Base-by-base conservation (phyloP, 2,797 vertebrate species). In the Sphaeramia orbicularis region DNA sequence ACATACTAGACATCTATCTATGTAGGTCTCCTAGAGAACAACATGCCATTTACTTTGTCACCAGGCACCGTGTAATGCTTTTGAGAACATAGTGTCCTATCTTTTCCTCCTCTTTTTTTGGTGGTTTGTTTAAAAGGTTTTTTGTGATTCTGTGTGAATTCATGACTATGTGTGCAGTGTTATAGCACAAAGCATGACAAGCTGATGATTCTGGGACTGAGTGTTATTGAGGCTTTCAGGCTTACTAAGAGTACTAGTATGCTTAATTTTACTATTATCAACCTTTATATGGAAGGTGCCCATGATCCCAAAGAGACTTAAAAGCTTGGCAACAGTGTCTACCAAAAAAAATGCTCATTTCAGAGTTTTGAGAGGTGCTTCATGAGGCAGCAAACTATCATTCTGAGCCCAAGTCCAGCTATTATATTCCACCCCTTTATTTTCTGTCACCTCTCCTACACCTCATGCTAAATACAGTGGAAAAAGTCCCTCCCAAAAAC, bases 71-170 rank as follows among this genome's bases (percentile, higher is more conserved):
- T 77, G 65, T 76, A 71, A 79, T 77, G 73, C 50, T 73, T 75
- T 81, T 59, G 65, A 74, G 76, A 86, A 83, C 77, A 90, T 83
- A 84, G 77, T 63, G 69, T 78, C 71, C 66, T 50, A 41, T 40
- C 36, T 50, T 27, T 43, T 59, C 15, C 13, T 6, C 38, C 42
- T 43, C 57, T 45, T 41, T 66, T 66, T 68, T 30, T 21, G 52
- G 62, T 69, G 47, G 75, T 56, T 21, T 76, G 64, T 58, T 47
- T 64, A 55, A 81, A 83, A 78, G 65, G 42, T 11, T 30, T 61
- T 51, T 32, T 44, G 10, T 44, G 42, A n/a, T 59, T 59, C 27
- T 51, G 43, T 69, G 37, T 30, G 52, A 40, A n/a, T 45, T 27
- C 21, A 59, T 12, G 4, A 27, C 42, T 19, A 35, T 58, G 44